A percentile compares a stretch with the other conserved stretches of the same genome.
These are phyloP conservation scores for Poecilia gillii DNA, from an alignment of 2,797 vertebrate genomes.

Conservation along the genomic window DNA sequence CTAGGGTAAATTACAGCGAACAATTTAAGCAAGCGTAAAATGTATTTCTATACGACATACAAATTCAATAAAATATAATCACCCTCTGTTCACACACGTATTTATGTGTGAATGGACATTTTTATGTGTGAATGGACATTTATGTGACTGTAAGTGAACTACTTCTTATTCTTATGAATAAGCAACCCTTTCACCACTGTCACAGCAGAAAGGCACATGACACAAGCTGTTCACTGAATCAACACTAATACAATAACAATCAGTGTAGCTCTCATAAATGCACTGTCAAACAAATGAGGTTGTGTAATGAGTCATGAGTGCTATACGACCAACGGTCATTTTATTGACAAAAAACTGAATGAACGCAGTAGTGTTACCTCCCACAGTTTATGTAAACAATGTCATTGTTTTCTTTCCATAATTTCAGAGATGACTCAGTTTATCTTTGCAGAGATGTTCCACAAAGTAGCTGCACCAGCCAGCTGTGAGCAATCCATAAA, in stretches of 20 bases:
- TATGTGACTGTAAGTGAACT: neutral
- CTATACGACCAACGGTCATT: slow-evolving; percentile 34
- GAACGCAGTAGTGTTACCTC: neutral
- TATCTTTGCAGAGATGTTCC: neutral
- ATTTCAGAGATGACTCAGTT: neutral
- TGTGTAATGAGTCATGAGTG: slow-evolving; percentile 23
- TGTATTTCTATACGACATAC: neutral
- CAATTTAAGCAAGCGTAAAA: neutral
- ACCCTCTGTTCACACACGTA: neutral
- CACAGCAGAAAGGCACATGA: slow-evolving; percentile 27
- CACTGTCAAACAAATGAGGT: slow-evolving; percentile 15
- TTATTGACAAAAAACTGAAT: neutral
- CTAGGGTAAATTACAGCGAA: neutral
- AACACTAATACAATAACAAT: slow-evolving; percentile 37
- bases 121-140: neutral
- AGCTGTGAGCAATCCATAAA: neutral
- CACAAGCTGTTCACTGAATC: slow-evolving; percentile 23
- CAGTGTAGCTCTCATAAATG: slow-evolving; percentile 18
- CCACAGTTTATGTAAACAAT: neutral
- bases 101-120: neutral
- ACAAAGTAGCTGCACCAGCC: neutral
- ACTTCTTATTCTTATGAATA: slow-evolving; percentile 41
- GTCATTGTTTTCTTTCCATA: neutral
- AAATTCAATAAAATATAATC: neutral
- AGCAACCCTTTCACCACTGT: slow-evolving; percentile 18